phyloP scores from a whole-genome alignment of 2,797 vertebrate genomes.

The Xiphophorus birchmanni region DNA sequence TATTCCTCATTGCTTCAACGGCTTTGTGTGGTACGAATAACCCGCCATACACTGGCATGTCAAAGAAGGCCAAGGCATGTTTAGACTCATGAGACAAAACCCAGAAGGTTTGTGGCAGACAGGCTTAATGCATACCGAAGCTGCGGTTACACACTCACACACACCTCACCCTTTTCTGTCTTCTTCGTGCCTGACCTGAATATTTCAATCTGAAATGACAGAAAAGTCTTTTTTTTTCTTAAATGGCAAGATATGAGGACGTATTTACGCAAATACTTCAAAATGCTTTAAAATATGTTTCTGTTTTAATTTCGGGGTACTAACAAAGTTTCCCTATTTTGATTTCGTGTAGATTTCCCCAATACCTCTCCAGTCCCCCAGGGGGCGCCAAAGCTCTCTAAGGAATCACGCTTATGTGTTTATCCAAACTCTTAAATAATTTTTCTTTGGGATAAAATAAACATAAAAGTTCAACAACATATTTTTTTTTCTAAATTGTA shows the following conservation, averaged over 20 bases:
- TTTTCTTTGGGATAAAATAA: not conserved
- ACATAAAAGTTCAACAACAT: constrained; percentile 26
- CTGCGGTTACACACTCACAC: constrained; percentile 18
- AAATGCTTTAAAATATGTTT: not conserved
- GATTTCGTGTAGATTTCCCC: constrained; percentile 18
- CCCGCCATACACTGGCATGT: constrained; percentile 49
- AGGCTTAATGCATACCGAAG: constrained; percentile 20
- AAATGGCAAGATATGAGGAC: not conserved
- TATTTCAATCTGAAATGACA: constrained; percentile 8
- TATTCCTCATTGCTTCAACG: not conserved
- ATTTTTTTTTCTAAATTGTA: constrained; percentile 84
- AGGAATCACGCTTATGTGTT: not conserved
- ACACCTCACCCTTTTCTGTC: constrained; percentile 29
- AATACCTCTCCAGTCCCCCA: constrained; percentile 49
- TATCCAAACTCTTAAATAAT: not conserved
- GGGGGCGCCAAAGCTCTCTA: constrained; percentile 61
- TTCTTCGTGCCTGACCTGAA: constrained; percentile 3
- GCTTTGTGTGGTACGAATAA: constrained; percentile 27
- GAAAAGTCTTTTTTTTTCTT: not conserved
- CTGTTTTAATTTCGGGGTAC: not conserved
- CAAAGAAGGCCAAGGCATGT: constrained; percentile 49
- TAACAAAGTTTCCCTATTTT: not conserved
- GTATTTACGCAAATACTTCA: not conserved
- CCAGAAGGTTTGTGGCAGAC: constrained; percentile 30
- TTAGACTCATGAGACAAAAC: constrained; percentile 63